Conservation (phyloP, 2,797 vertebrate species). For the Garrulus glandarius region DNA sequence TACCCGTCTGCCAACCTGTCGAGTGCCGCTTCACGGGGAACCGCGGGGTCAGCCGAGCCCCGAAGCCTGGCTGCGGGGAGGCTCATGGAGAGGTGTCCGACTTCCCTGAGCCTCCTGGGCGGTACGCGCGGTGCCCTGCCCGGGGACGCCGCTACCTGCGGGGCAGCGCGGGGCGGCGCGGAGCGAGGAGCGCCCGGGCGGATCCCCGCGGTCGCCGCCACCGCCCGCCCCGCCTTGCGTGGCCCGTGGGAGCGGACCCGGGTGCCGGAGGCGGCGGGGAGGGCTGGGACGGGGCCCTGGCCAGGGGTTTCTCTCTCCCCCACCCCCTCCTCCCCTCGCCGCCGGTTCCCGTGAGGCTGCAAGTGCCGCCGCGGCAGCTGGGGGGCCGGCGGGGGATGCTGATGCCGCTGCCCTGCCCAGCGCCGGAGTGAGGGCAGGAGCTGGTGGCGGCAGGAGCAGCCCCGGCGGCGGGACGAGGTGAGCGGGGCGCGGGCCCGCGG, state of each 20-base stretch:
- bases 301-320: slow-evolving; percentile 13
- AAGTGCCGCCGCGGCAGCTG: slow-evolving; percentile 49
- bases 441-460: slow-evolving; percentile 11
- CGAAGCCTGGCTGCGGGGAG: background rate
- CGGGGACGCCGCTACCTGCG: background rate
- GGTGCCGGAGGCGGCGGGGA: background rate
- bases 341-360: slow-evolving; percentile 36
- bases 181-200: background rate
- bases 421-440: background rate
- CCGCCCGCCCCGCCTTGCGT: background rate
- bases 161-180: background rate
- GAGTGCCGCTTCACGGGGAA: background rate
- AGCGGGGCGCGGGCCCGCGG: background rate
- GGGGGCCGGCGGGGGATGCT: slow-evolving; percentile 46
- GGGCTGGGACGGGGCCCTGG: background rate
- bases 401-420: slow-evolving; percentile 33
- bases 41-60: background rate
- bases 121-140: background rate
- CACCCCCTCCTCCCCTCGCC: background rate
- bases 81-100: background rate
- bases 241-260: background rate
- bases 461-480: slow-evolving; percentile 9
- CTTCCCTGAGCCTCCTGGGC: background rate
- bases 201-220: background rate
- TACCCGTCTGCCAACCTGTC: background rate